Percentiles rank a stretch among this genome's conserved stretches.
phyloP scores from a whole-genome alignment of 2,797 vertebrate genomes.

The Sebastes vulpes region DNA sequence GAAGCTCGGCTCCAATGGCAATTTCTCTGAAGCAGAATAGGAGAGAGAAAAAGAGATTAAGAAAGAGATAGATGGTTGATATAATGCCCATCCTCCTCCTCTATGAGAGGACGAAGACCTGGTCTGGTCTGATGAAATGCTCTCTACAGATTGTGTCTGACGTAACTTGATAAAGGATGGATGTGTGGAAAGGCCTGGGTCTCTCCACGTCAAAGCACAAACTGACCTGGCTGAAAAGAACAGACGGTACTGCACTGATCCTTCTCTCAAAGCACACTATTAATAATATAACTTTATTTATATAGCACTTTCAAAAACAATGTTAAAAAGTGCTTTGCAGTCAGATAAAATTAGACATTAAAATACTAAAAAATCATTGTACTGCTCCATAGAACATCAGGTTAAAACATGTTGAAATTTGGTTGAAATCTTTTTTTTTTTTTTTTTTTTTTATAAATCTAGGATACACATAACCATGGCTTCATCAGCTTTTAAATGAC shows the following conservation, averaged over 20 bases:
- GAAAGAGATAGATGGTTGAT: conserved; percentile 22
- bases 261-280: not conserved
- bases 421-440: not conserved
- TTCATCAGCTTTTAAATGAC: not conserved
- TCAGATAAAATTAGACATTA: not conserved
- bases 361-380: not conserved
- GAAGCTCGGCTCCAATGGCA: conserved; percentile 32
- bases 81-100: conserved; percentile 7
- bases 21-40: conserved; percentile 39
- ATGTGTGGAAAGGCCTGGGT: conserved; percentile 5
- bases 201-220: not conserved
- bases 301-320: not conserved
- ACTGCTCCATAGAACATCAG: not conserved
- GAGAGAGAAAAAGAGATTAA: not conserved
- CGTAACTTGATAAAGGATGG: conserved; percentile 8
- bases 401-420: not conserved
- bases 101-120: not conserved
- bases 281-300: not conserved
- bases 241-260: not conserved
- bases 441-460: not conserved
- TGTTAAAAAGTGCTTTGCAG: not conserved
- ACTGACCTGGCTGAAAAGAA: conserved; percentile 22
- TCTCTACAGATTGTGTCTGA: conserved; percentile 29
- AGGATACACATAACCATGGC: not conserved
- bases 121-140: conserved; percentile 30